Percentiles rank a stretch among this genome's conserved stretches.
Conservation (phyloP, 2,113 vertebrate species). For the Spea multiplicata region DNA sequence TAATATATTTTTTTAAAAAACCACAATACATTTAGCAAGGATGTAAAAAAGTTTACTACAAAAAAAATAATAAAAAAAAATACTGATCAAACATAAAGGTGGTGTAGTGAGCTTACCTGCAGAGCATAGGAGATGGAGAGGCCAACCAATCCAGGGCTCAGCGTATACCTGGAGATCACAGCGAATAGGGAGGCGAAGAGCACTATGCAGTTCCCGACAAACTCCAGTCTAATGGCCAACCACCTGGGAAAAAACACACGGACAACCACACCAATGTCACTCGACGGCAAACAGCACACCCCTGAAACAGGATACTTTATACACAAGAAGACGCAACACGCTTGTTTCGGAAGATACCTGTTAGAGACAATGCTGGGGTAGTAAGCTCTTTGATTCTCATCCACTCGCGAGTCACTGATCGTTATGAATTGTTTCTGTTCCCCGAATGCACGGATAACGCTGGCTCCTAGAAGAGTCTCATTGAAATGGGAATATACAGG, state of each 20-base stretch:
- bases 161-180: constrained; percentile 76
- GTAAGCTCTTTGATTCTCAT: constrained; percentile 94
- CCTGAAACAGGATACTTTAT: no score
- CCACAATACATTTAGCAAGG: no score
- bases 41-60: neutral
- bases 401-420: constrained; percentile 84
- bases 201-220: constrained; percentile 89
- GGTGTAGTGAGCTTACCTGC: constrained; percentile 70
- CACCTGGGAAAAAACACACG: constrained; percentile 67
- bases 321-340: neutral
- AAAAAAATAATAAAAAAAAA: neutral
- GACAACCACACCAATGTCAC: neutral
- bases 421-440: constrained; percentile 84
- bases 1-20: no score
- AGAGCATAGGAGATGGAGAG: constrained; percentile 90
- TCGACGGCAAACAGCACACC: neutral
- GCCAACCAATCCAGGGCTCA: constrained; percentile 87
- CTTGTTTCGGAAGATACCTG: constrained; percentile 65
- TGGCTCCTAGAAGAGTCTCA: constrained; percentile 88
- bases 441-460: constrained; percentile 87
- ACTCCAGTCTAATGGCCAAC: constrained; percentile 89
- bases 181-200: constrained; percentile 85
- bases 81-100: no score
- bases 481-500: constrained; percentile 94
- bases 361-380: constrained; percentile 94